phyloP scores from a whole-genome alignment of 2,888 invertebrate genomes.

The Leptura quadrifasciata region DNA sequence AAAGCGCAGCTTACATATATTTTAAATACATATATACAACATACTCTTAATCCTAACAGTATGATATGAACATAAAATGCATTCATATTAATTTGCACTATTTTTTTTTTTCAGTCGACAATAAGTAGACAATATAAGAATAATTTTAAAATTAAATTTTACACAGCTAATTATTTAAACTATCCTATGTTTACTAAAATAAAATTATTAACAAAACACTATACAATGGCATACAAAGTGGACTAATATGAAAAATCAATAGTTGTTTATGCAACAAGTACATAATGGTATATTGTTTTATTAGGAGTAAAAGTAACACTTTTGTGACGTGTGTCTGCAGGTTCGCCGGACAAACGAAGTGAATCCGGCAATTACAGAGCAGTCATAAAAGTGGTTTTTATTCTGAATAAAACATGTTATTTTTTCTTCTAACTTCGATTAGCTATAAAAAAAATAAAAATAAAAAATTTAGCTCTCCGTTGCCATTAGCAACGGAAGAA shows the following conservation, averaged over 20 bases:
- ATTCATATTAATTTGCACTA: conserved; percentile 50
- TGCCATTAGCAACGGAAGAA: no score
- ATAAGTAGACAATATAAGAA: conserved; percentile 45
- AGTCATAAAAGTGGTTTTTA: no score
- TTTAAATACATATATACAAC: conserved; percentile 56
- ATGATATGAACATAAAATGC: conserved; percentile 51
- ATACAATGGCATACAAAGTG: conserved; percentile 2
- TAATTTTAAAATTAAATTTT: conserved; percentile 2
- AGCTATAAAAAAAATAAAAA: no score
- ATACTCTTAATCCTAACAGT: conserved; percentile 35
- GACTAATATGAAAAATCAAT: background rate
- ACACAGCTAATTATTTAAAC: background rate
- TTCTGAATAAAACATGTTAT: no score
- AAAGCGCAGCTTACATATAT: conserved; percentile 44
- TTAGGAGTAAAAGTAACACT: no score
- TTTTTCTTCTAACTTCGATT: no score
- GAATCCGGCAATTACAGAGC: no score
- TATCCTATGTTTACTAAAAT: background rate
- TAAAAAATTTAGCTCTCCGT: no score
- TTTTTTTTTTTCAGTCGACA: conserved; percentile 51
- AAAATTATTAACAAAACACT: background rate
- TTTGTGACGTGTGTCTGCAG: no score
- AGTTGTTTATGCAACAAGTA: no score
- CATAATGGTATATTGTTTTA: no score
- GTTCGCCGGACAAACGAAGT: no score